These are phyloP conservation scores for Leucopsar rothschildi DNA, from an alignment of 2,113 vertebrate genomes.

Conservation along the genomic window DNA sequence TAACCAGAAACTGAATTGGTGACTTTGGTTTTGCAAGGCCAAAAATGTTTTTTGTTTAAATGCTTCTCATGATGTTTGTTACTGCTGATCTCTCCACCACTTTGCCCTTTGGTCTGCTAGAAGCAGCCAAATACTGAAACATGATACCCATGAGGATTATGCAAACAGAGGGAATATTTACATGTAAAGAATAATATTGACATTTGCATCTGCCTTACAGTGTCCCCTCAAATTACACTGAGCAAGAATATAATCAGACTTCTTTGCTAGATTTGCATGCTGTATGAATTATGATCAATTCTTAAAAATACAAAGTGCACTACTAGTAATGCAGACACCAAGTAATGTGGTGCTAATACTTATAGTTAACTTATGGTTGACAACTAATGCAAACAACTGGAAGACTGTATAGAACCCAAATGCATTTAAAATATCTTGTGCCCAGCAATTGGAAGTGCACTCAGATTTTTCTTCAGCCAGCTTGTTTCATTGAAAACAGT, in stretches of 20 bases:
- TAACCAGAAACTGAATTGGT: neutral
- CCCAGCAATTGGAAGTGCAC: neutral
- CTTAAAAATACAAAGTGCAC: neutral
- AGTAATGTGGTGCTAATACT: neutral
- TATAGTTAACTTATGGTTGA: neutral
- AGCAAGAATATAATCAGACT: neutral
- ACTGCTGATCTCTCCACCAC: neutral
- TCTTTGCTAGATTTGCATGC: neutral
- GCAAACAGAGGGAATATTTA: conserved; percentile 12
- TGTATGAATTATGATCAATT: neutral
- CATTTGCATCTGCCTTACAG: neutral
- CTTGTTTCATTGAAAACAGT: neutral
- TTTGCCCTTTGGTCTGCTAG: neutral
- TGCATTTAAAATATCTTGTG: neutral
- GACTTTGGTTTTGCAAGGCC: neutral
- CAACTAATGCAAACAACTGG: neutral
- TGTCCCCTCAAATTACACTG: neutral
- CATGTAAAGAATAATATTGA: neutral
- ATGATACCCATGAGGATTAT: neutral
- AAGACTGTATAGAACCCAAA: neutral
- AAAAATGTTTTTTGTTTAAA: neutral
- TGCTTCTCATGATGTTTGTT: neutral
- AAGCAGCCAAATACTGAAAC: neutral
- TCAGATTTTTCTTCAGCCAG: neutral
- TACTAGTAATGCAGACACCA: neutral